These are phyloP conservation scores for Enteromius anoplus DNA, from an alignment of 2,797 vertebrate genomes.

Conservation along the genomic window DNA sequence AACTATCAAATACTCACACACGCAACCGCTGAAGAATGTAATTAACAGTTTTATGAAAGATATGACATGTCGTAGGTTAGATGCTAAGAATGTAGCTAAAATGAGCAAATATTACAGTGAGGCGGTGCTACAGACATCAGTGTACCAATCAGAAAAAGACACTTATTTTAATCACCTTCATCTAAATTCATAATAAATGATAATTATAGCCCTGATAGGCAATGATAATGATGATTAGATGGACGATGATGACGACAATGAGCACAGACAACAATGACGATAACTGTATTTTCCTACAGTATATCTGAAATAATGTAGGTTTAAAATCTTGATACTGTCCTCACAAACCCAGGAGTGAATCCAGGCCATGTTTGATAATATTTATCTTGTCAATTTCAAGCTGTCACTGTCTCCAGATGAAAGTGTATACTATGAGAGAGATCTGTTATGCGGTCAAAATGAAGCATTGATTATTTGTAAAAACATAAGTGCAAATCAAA, in stretches of 20 bases:
- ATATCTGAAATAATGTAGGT: neutral
- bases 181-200: conserved; percentile 3
- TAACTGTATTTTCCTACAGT: neutral
- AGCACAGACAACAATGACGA: neutral
- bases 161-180: conserved; percentile 5
- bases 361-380: neutral
- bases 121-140: neutral
- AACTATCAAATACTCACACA: conserved; percentile 23
- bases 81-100: conserved; percentile 39
- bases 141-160: neutral
- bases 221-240: neutral
- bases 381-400: conserved; percentile 30
- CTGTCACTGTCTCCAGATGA: conserved; percentile 18
- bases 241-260: neutral
- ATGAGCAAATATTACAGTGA: neutral
- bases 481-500: conserved; percentile 82
- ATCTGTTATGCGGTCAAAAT: conserved; percentile 70
- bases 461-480: conserved; percentile 82
- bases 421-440: conserved; percentile 50
- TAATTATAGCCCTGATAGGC: neutral
- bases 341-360: neutral
- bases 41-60: conserved; percentile 62
- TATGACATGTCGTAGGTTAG: conserved; percentile 51
- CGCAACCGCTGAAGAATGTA: conserved; percentile 53
- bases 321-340: neutral